Evolutionary conservation across 2,113 vertebrate species (phyloP).

Genomic region (Psittacara wagleri): DNA sequence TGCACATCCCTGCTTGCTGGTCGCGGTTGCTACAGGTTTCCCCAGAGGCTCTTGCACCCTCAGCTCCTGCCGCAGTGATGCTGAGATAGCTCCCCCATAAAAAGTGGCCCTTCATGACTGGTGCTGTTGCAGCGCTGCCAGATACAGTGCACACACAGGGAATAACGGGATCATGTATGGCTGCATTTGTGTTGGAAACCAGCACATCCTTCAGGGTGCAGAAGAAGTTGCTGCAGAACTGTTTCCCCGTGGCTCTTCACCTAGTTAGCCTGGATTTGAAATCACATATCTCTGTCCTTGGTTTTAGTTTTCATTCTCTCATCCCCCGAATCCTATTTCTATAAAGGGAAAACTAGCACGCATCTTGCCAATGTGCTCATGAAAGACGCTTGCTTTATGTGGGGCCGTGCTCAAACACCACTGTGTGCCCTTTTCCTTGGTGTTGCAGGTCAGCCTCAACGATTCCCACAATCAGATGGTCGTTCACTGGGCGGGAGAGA

Average conservation of each 20-base stretch:
- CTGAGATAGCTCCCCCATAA: not conserved
- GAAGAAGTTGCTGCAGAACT: not conserved
- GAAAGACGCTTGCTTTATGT: not conserved
- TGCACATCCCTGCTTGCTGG: not conserved
- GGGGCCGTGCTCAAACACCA: rapidly evolving
- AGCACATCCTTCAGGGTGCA: rapidly evolving
- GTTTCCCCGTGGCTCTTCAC: not conserved
- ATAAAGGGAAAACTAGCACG: not conserved
- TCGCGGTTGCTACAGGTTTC: rapidly evolving
- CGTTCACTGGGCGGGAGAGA: conserved; percentile 97
- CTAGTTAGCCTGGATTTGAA: not conserved
- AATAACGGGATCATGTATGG: rapidly evolving
- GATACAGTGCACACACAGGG: rapidly evolving
- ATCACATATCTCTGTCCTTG: not conserved
- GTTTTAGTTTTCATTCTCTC: not conserved
- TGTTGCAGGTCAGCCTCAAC: conserved; percentile 88
- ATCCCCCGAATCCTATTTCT: rapidly evolving
- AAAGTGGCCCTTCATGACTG: rapidly evolving
- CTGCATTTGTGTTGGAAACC: not conserved
- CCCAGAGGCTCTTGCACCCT: not conserved
- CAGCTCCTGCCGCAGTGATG: rapidly evolving
- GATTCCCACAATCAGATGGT: conserved; percentile 99
- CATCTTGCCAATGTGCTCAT: rapidly evolving
- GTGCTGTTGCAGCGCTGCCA: not conserved
- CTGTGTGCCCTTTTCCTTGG: not conserved